Conservation (phyloP, 2,888 invertebrate genomes). For the Euplagia quadripunctaria region DNA sequence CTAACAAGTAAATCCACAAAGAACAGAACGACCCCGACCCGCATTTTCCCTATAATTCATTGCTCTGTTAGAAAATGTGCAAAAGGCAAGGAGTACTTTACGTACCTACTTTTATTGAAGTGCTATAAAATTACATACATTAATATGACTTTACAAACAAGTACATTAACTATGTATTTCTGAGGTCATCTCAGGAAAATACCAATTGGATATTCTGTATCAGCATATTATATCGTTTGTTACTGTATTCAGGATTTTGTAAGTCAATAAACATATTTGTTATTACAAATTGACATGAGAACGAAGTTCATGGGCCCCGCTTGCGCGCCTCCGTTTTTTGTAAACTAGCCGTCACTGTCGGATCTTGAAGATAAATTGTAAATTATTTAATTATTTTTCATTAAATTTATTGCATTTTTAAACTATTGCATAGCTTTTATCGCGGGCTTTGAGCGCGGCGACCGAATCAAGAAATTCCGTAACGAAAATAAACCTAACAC, state of each 20-base stretch:
- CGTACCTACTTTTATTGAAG: not conserved
- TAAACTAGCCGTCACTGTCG: not conserved
- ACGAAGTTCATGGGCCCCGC: not conserved
- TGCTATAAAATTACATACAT: not conserved
- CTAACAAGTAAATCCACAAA: not conserved
- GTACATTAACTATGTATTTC: not conserved
- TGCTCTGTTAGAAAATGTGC: not conserved
- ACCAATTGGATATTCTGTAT: not conserved
- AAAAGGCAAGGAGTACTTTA: not conserved
- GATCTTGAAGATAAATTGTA: not conserved
- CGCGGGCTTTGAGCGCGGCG: no score
- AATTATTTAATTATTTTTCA: not conserved
- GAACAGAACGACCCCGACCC: not conserved
- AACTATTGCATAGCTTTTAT: no score
- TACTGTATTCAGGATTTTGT: slow-evolving; percentile 6
- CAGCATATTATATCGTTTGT: slow-evolving; percentile 7
- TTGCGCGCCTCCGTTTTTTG: not conserved
- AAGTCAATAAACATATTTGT: slow-evolving; percentile 13
- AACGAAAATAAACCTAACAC: no score
- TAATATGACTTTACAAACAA: not conserved
- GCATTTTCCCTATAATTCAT: not conserved
- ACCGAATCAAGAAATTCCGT: no score
- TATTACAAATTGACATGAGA: slow-evolving; percentile 1
- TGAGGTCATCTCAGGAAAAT: not conserved
- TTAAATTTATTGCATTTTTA: no score